Conservation (phyloP, 2,797 vertebrate genomes). For the Hoplostethus atlanticus region DNA sequence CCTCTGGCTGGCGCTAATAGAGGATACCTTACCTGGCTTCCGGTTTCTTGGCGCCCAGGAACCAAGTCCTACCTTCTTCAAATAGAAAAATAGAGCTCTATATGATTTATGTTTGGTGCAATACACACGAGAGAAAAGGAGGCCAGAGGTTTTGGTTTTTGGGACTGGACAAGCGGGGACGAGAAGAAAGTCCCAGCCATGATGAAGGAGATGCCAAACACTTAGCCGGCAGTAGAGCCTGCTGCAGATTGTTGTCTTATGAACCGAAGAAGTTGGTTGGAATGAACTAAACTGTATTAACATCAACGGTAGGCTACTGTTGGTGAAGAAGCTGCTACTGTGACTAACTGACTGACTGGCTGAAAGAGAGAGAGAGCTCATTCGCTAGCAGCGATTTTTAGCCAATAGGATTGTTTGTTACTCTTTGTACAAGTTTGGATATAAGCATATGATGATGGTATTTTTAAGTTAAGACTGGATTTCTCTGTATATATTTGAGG, state of each 20-base stretch:
- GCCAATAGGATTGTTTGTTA: conserved; percentile 74
- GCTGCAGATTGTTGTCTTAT: conserved; percentile 63
- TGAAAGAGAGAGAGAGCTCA: conserved; percentile 45
- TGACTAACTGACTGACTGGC: conserved; percentile 41
- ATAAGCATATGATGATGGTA: conserved; percentile 73
- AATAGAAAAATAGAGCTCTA: conserved; percentile 54
- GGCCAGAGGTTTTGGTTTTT: conserved; percentile 14
- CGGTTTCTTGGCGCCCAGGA: conserved; percentile 48
- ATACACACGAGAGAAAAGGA: conserved; percentile 48
- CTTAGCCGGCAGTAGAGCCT: conserved; percentile 22
- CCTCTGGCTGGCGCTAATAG: conserved; percentile 23
- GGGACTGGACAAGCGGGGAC: conserved; percentile 22
- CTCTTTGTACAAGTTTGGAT: conserved; percentile 79
- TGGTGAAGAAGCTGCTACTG: conserved; percentile 66
- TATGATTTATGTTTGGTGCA: conserved; percentile 74
- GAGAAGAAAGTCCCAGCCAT: conserved; percentile 22
- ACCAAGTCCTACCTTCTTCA: conserved; percentile 50
- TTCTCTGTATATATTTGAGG: conserved; percentile 73
- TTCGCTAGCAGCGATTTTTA: conserved; percentile 54
- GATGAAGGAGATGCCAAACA: conserved; percentile 1
- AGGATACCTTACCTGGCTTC: conserved; percentile 62
- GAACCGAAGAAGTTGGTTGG: conserved; percentile 67
- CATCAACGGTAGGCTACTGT: conserved; percentile 43
- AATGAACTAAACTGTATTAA: conserved; percentile 77
- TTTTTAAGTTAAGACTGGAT: conserved; percentile 67